These are phyloP conservation scores for Dorcus hopei DNA, from an alignment of 2,888 invertebrate genomes.

Conservation along the genomic window DNA sequence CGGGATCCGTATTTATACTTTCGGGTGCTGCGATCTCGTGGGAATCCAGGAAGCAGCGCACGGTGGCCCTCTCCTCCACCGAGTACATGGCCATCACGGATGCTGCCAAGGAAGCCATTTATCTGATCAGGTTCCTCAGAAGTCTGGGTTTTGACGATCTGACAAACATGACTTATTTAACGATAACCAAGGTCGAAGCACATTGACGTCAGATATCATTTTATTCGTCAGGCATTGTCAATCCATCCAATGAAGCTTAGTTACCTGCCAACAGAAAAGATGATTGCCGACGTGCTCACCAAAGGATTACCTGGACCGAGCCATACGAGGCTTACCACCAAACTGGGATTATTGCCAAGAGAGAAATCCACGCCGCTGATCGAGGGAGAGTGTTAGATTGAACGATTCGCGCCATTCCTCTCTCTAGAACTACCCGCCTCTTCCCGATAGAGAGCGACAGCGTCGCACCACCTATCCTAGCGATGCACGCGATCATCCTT, in stretches of 20 bases:
- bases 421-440: too few relatives aligned
- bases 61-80: conserved; percentile 32
- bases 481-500: too few relatives aligned
- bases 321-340: too few relatives aligned
- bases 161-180: too few relatives aligned
- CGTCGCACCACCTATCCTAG: too few relatives aligned
- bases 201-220: conserved; percentile 6
- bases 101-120: conserved; percentile 26
- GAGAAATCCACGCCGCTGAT: too few relatives aligned
- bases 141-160: too few relatives aligned
- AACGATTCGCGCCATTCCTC: too few relatives aligned
- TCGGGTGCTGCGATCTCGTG: conserved; percentile 30
- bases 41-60: conserved; percentile 32
- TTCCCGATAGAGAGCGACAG: too few relatives aligned
- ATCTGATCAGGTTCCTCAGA: neutral
- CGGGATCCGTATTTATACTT: conserved; percentile 25
- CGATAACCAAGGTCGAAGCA: conserved; percentile 1
- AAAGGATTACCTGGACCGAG: neutral
- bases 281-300: conserved; percentile 6
- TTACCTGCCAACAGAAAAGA: conserved; percentile 4
- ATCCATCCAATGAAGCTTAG: neutral
- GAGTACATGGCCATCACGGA: conserved; percentile 33
- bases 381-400: too few relatives aligned
- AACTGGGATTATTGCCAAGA: too few relatives aligned
- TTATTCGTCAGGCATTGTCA: neutral